Conservation (phyloP, 1,140 invertebrate genomes). For the Cheumatopsyche charites region DNA sequence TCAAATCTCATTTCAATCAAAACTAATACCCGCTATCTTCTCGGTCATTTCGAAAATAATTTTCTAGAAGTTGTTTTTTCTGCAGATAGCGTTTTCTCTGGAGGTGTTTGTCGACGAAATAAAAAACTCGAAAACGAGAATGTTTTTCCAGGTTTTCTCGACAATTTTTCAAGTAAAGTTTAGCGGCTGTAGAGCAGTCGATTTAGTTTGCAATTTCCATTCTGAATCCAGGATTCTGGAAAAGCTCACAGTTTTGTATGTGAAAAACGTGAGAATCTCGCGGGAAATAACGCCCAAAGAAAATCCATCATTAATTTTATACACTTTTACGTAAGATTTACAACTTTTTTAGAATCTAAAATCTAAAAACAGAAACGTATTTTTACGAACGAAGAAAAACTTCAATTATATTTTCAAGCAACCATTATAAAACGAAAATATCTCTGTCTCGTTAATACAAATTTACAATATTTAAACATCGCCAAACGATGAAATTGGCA, state of each 20-base stretch:
- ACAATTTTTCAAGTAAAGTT: neutral
- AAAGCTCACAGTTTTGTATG: neutral
- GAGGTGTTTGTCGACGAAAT: neutral
- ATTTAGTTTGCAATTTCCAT: slow-evolving; percentile 33
- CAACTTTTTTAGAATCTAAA: neutral
- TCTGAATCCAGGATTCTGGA: slow-evolving; percentile 7
- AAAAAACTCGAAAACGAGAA: neutral
- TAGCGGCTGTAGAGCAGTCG: neutral
- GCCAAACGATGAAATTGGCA: neutral
- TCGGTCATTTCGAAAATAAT: no score
- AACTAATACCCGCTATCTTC: no score
- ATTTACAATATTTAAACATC: no score
- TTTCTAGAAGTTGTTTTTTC: no score
- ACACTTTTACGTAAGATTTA: neutral
- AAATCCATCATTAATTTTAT: slow-evolving; percentile 30
- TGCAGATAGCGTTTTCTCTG: neutral
- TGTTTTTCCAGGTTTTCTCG: neutral
- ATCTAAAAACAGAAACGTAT: no score
- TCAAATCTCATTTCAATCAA: no score
- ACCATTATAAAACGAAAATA: no score
- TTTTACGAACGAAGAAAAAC: no score
- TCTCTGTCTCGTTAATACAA: no score
- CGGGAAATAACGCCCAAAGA: slow-evolving; percentile 13
- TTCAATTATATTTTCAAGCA: no score
- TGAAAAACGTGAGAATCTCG: slow-evolving; percentile 8